Evolutionary conservation across 2,888 invertebrate genomes (phyloP).

Genomic region (Cheilosia grossa): DNA sequence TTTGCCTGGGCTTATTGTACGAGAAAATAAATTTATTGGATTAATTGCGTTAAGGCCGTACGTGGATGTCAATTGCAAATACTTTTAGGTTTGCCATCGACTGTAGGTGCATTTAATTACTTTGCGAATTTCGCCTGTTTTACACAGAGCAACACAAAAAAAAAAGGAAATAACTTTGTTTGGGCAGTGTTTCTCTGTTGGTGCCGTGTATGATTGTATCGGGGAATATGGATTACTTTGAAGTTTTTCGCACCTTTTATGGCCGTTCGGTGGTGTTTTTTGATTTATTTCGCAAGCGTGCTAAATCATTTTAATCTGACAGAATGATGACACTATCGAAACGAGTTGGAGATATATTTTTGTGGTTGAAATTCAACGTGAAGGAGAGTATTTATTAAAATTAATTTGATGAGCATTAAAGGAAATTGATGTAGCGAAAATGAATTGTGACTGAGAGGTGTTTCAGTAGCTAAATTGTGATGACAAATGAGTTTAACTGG

Average conservation of each 20-base stretch:
- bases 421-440: conserved; percentile 39
- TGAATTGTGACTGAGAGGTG: neutral
- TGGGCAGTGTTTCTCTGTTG: neutral
- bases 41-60: conserved; percentile 72
- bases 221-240: conserved; percentile 41
- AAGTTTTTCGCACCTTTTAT: conserved; percentile 35
- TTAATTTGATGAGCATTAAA: conserved; percentile 42
- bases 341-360: conserved; percentile 34
- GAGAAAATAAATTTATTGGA: conserved; percentile 71
- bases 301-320: conserved; percentile 74
- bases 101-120: conserved; percentile 71
- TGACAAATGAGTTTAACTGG: conserved; percentile 13
- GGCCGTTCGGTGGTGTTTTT: neutral
- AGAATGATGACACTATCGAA: conserved; percentile 72
- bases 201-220: conserved; percentile 5
- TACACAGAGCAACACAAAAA: neutral
- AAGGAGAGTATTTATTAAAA: conserved; percentile 31
- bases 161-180: neutral
- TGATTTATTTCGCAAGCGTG: conserved; percentile 53
- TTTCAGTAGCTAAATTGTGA: conserved; percentile 9
- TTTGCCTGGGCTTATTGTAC: conserved; percentile 59
- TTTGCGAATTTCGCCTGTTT: conserved; percentile 34
- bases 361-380: conserved; percentile 3
- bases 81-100: conserved; percentile 47
- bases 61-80: conserved; percentile 71